Evolutionary conservation across 2,888 invertebrate genomes (phyloP), one percentile per base, ranked within the genome.

Genomic region (Cyclophora punctaria): DNA sequence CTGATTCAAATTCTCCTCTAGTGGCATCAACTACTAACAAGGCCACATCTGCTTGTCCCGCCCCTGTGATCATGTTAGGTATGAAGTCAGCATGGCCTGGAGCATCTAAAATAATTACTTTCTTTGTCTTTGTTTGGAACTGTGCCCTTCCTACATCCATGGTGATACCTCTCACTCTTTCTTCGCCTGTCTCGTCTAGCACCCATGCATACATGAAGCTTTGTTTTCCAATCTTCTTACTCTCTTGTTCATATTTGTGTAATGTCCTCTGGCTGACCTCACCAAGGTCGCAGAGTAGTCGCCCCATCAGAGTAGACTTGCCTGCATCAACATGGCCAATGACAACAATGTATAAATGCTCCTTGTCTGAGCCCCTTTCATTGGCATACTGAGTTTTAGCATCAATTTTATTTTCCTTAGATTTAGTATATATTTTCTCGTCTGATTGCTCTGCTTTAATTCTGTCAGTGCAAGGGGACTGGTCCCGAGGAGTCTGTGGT

Each of bases 161-260:
- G 1, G 99, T 99, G 47, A 99, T 98, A 7, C 99, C 99, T 59
- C 99, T 92, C 35, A 93, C 92, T 65, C 98, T 92, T 83, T 99
- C 99, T 77, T 99, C 99, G 1, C 97, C 97, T 53, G 98, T 99
- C 85, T 99, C 99, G 82, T 99, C 99, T 48, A 99, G 88, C 2
- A 99, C 98, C 99, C 99, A 99, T 3, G 99, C 99, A 83, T 96
- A 99, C 89, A 97, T 95, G 68, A 99, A 99, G 57, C 98, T 98
- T 69, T 98, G 96, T 81, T 99, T 99, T 3, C 99, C 99, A 60
- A 97, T 89, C 81, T 99, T 98, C 75, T 96, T 95, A 66, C 98
- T 97, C 71, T 99, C 99, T 74, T 97, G 97, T 75, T 98, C 98
- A 89, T 97, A 98, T 77, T 98, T 98, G 80, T 99, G 98, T 91